These are phyloP conservation scores for Gnatocerus cornutus DNA, from an alignment of 2,888 invertebrate genomes.

Conservation along the genomic window DNA sequence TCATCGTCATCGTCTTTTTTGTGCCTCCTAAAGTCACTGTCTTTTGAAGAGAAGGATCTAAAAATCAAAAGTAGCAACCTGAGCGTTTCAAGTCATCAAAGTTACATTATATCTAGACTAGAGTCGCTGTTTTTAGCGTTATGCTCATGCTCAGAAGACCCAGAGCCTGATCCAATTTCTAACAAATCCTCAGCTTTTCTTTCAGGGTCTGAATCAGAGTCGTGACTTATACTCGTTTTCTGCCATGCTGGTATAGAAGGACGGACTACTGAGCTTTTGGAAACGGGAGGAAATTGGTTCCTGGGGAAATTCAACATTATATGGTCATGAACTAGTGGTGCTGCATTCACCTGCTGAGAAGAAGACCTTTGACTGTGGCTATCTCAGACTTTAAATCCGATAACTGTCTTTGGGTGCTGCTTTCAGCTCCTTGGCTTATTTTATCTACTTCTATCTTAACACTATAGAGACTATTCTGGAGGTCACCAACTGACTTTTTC, in stretches of 20 bases:
- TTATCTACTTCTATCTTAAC: slow-evolving; percentile 79
- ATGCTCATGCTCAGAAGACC: slow-evolving; percentile 81
- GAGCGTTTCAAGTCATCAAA: not conserved
- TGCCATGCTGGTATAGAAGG: slow-evolving; percentile 90
- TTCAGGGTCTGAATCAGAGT: slow-evolving; percentile 69
- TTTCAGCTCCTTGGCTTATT: slow-evolving; percentile 69
- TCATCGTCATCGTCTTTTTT: slow-evolving; percentile 37
- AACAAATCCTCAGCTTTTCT: slow-evolving; percentile 74
- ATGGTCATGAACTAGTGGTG: no score
- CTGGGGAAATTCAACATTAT: slow-evolving; percentile 68
- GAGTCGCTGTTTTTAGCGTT: slow-evolving; percentile 84
- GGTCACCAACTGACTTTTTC: slow-evolving; percentile 74
- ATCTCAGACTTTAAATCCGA: slow-evolving; percentile 81
- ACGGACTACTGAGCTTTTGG: slow-evolving; percentile 75
- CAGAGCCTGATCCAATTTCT: slow-evolving; percentile 74
- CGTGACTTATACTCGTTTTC: slow-evolving; percentile 76
- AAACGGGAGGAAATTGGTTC: slow-evolving; percentile 85
- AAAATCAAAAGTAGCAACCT: slow-evolving; percentile 12
- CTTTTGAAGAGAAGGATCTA: slow-evolving; percentile 44
- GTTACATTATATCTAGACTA: slow-evolving; percentile 83
- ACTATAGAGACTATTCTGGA: slow-evolving; percentile 79
- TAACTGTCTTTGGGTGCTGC: slow-evolving; percentile 76
- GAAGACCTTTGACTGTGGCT: slow-evolving; percentile 81
- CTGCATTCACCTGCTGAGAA: slow-evolving; percentile 81
- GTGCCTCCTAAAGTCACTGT: slow-evolving; percentile 41